These are phyloP conservation scores for Tolmerus cingulatus DNA, from an alignment of 2,888 invertebrate genomes.

Conservation along the genomic window DNA sequence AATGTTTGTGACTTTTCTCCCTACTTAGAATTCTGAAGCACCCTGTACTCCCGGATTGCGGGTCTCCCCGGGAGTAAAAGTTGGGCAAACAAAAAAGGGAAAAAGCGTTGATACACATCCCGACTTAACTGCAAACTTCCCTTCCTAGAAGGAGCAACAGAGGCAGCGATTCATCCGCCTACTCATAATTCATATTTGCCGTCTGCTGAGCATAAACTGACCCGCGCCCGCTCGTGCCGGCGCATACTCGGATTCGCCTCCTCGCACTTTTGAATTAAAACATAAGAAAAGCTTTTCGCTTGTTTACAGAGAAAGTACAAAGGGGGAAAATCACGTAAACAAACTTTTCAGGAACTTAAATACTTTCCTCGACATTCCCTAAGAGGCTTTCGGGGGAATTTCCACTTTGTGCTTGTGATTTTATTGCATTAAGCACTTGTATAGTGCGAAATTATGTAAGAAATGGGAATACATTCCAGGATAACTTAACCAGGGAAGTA, in stretches of 20 bases:
- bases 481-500: not conserved
- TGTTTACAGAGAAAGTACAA: conserved; percentile 31
- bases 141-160: not conserved
- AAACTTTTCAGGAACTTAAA: conserved; percentile 35
- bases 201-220: conserved; percentile 23
- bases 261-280: conserved; percentile 22
- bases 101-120: conserved; percentile 1
- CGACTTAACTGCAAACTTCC: conserved; percentile 15
- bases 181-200: conserved; percentile 34
- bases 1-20: conserved; percentile 25
- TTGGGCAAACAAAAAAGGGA: conserved; percentile 10
- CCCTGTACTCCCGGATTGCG: not conserved
- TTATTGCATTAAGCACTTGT: conserved; percentile 26
- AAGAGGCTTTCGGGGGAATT: conserved; percentile 29
- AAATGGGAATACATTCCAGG: not conserved
- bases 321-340: conserved; percentile 34
- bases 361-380: conserved; percentile 23
- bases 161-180: conserved; percentile 13
- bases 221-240: not conserved
- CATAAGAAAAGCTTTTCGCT: conserved; percentile 25
- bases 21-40: not conserved
- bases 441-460: conserved; percentile 3
- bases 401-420: conserved; percentile 26
- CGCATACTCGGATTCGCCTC: not conserved
- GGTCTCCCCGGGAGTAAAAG: not conserved